A percentile compares a stretch with the other conserved stretches of the same genome.
phyloP scores from a whole-genome alignment of 2,113 vertebrate species.

The human (Homo sapiens) region GRCh38 chr3:119747501-119748000 shows the following conservation, averaged over 20 bases:
- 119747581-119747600: background rate
- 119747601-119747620: background rate
- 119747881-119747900: conserved; percentile 88
- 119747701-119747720: background rate
- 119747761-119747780: background rate
- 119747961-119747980: background rate
- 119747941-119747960: conserved; percentile 3
- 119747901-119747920: conserved; percentile 84
- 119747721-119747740: background rate
- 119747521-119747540: background rate
- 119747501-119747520: background rate
- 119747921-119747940: background rate
- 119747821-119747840: conserved; percentile 95
- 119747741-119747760: background rate
- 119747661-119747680: background rate
- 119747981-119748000: background rate
- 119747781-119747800: conserved; percentile 35
- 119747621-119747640: background rate
- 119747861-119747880: conserved; percentile 93
- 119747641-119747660: background rate
- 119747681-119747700: background rate
- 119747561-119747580: background rate
- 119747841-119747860: conserved; percentile 94
- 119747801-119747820: conserved; percentile 83
- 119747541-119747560: background rate